phyloP scores from a whole-genome alignment of 1,140 invertebrate genomes.

The Drosophila biarmipes region DNA sequence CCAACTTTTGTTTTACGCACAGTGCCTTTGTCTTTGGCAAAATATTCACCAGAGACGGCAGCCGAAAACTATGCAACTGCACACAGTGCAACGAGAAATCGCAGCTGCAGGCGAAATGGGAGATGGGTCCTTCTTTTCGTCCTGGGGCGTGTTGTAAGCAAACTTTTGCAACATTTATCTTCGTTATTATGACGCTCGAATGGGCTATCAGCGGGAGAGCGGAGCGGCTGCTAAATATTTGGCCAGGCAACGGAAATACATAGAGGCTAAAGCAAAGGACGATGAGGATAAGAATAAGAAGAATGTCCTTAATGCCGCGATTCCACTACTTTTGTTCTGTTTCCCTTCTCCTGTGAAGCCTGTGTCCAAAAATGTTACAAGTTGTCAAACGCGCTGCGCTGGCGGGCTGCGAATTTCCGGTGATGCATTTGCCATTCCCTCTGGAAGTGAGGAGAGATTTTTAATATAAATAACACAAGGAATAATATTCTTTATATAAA shows the following conservation, averaged over 20 bases:
- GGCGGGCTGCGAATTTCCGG: not conserved
- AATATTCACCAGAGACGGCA: slow-evolving; percentile 41
- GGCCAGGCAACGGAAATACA: slow-evolving; percentile 15
- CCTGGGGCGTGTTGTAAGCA: slow-evolving; percentile 55
- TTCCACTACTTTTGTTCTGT: slow-evolving; percentile 8
- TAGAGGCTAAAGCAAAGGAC: not conserved
- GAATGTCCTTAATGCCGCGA: slow-evolving; percentile 57
- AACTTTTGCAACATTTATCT: slow-evolving; percentile 79
- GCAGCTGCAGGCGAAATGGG: slow-evolving; percentile 41
- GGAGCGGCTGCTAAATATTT: slow-evolving; percentile 77
- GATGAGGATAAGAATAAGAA: slow-evolving; percentile 19
- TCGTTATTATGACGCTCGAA: slow-evolving; percentile 82
- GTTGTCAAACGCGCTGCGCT: slow-evolving; percentile 55
- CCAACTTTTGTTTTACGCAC: slow-evolving; percentile 63
- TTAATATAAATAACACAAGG: too few species aligned
- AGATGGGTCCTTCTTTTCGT: slow-evolving; percentile 22
- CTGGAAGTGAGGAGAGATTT: not conserved
- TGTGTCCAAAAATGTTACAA: slow-evolving; percentile 63
- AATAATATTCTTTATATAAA: too few species aligned
- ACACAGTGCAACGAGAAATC: slow-evolving; percentile 63
- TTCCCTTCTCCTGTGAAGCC: slow-evolving; percentile 2
- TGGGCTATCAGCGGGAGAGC: slow-evolving; percentile 75
- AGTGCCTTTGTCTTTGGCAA: slow-evolving; percentile 15
- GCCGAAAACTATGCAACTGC: slow-evolving; percentile 55
- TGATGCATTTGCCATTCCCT: not conserved